Conservation (phyloP, 2,797 vertebrate species). For the Paedocypris micromegethes region DNA sequence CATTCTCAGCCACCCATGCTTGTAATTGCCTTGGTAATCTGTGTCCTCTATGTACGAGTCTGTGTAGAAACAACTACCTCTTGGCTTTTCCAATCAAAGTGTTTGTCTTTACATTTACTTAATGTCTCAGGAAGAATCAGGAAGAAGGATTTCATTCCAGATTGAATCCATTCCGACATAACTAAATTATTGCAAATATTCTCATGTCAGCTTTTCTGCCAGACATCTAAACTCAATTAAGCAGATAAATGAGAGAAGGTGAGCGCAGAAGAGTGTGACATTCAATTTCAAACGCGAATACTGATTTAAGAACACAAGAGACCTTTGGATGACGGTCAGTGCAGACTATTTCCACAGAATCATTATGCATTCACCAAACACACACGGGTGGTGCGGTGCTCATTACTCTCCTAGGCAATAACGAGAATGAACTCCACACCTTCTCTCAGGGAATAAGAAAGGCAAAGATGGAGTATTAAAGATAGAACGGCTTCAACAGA, state of each 20-base stretch:
- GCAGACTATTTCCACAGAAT: conserved; percentile 22
- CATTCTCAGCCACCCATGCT: conserved; percentile 8
- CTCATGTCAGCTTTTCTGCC: not conserved
- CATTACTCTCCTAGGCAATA: conserved; percentile 48
- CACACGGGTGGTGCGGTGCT: conserved; percentile 40
- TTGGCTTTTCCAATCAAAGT: conserved; percentile 20
- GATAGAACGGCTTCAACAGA: conserved; percentile 22
- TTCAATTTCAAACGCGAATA: conserved; percentile 49
- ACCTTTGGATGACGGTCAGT: conserved; percentile 24
- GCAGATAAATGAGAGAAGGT: conserved; percentile 40
- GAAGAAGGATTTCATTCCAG: too few species aligned
- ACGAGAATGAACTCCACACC: conserved; percentile 66
- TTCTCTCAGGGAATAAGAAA: conserved; percentile 64
- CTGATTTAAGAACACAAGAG: conserved; percentile 44
- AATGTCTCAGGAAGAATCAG: conserved; percentile 16
- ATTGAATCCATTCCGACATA: not conserved
- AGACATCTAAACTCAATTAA: conserved; percentile 42
- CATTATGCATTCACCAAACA: conserved; percentile 37
- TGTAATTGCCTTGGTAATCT: conserved; percentile 11
- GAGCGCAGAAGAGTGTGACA: conserved; percentile 41
- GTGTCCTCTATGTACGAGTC: conserved; percentile 12
- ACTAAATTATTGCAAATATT: conserved; percentile 27
- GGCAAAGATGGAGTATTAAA: conserved; percentile 48
- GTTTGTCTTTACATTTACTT: conserved; percentile 14
- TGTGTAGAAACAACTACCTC: conserved; percentile 2